A percentile compares a stretch with the other conserved stretches of the same genome.
Evolutionary conservation across 2,888 invertebrate genomes (phyloP).

Genomic region (Hymenopus coronatus): DNA sequence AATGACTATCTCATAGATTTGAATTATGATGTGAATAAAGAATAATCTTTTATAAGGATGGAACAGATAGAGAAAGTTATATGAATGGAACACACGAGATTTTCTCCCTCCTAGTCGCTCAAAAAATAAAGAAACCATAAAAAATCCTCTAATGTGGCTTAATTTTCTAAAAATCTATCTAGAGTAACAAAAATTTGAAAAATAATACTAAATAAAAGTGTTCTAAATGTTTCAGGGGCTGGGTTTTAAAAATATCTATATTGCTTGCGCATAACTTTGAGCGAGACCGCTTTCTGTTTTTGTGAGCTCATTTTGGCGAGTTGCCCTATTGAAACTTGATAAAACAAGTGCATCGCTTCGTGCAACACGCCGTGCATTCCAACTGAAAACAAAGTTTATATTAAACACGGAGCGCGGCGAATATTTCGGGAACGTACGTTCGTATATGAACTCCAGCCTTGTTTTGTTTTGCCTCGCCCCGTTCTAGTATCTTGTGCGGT

Average conservation of each 20-base stretch:
- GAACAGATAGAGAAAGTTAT: too few species aligned
- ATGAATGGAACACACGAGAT: too few species aligned
- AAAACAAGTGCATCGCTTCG: not conserved
- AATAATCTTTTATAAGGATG: too few species aligned
- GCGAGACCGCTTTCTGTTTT: not conserved
- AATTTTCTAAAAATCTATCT: too few species aligned
- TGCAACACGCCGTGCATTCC: not conserved
- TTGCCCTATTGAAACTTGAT: not conserved
- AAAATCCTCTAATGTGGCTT: too few species aligned
- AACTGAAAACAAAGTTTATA: not conserved
- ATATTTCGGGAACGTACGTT: not conserved
- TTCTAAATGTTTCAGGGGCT: not conserved
- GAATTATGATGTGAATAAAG: too few species aligned
- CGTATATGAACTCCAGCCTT: not conserved
- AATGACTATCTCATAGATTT: too few species aligned
- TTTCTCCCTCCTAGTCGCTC: too few species aligned
- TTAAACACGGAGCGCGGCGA: not conserved
- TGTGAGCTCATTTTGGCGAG: not conserved
- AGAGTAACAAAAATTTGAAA: too few species aligned
- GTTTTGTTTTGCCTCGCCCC: not conserved
- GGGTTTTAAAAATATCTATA: not conserved
- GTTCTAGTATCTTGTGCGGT: not conserved
- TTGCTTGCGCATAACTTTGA: not conserved
- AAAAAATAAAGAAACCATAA: too few species aligned
- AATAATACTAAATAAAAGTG: too few species aligned